phyloP scores from a whole-genome alignment of 2,797 vertebrate species.

The Tarsius wallacei region DNA sequence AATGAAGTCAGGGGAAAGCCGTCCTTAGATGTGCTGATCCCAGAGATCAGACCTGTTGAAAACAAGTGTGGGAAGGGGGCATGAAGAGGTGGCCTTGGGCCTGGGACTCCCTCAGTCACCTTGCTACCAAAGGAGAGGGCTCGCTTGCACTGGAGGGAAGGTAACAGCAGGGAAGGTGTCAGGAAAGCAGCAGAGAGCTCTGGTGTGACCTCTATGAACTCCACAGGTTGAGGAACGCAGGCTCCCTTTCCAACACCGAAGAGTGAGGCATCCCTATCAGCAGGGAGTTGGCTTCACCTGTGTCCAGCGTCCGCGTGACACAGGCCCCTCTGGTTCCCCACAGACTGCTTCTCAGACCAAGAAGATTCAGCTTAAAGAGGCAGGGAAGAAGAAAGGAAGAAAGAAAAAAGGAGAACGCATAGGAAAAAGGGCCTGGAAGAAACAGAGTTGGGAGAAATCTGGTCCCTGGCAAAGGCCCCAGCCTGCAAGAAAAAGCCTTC shows the following conservation, averaged over 20 bases:
- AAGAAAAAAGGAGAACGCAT: slow-evolving; percentile 32
- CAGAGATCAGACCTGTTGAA: slow-evolving; percentile 70
- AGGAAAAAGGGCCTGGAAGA: slow-evolving; percentile 42
- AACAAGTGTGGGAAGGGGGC: accelerated
- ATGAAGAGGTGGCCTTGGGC: background rate
- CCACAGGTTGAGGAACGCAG: background rate
- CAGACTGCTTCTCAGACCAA: background rate
- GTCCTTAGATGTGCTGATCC: slow-evolving; percentile 75
- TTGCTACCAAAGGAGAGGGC: background rate
- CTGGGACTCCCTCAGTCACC: background rate
- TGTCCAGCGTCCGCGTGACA: background rate
- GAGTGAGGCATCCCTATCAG: background rate
- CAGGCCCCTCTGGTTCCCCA: background rate
- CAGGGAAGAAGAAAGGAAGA: slow-evolving; percentile 42
- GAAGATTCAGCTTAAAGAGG: background rate
- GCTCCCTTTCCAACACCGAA: background rate
- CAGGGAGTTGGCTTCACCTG: background rate
- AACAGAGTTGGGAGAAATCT: slow-evolving; percentile 60
- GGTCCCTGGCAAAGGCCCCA: slow-evolving; percentile 62
- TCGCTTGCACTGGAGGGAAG: background rate
- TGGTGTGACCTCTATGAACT: background rate
- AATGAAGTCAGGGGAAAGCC: slow-evolving; percentile 74
- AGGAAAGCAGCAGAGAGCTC: slow-evolving; percentile 47
- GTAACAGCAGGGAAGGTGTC: background rate
- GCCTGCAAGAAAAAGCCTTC: slow-evolving; percentile 72